Base-by-base conservation (phyloP, 64 coral and sea anemone species). In the Dendrophyllia cribrosa region DNA sequence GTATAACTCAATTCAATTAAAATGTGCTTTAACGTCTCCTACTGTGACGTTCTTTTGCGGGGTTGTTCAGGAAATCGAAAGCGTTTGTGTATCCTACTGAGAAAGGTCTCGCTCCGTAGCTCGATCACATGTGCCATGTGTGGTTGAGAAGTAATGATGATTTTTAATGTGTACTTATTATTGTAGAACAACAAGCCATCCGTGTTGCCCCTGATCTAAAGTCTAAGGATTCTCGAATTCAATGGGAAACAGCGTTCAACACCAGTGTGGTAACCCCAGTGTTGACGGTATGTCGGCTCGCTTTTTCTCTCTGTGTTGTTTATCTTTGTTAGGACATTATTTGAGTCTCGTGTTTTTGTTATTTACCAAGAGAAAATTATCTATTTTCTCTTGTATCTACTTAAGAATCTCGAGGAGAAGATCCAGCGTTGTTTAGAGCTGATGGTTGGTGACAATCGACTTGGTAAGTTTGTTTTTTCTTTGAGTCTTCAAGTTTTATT, bases 241-340 rank as follows among this genome's bases (percentile, higher is more conserved):
- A 83, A 4, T 91, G 89, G 89, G 89, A 91, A 83, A 70, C 78
- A 16, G 78, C 55, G 0, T 91, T 91, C n/a, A 84, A 17, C 25
- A 50, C 66, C 34, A 67, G 8, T 68, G 20, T 84, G 17, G 43
- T 84, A 7, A 68, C 80, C 50, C 80, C 80, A 66, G 43, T 62
- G 7, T 51, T 84, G 20, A 84, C 60, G 59, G 80, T 84, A 68
- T 50, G 61, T 51, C 4, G 12, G 13, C 70, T 43, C 43, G 0
- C 2, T 46, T 73, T 73, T 6, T 6, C 22, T 70, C 7, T 70
- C 6, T 25, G n/a, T n/a, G n/a, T n/a, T n/a, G n/a, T 10, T 25
- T 78, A 52, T 15, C 0, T 3, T 46, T 47, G 61, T 66, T 3
- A 16, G 25, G 58, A 46, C 61, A 47, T 77, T 51, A 77, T 52